Evolutionary conservation across 2,888 invertebrate species (phyloP).

Genomic region (Eupelmus urozonus): DNA sequence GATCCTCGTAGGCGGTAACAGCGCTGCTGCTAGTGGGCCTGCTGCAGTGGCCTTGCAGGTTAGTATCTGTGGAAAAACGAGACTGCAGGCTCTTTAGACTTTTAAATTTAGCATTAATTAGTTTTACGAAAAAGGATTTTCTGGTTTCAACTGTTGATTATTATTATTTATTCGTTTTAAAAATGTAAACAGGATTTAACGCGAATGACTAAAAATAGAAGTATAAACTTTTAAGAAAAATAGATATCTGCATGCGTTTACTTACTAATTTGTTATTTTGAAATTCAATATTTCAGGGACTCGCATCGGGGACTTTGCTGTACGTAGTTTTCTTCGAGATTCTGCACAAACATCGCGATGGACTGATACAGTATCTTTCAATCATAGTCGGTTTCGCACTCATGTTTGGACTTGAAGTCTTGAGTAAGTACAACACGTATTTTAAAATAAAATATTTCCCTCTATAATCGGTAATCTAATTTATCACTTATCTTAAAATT

Average conservation of each 20-base stretch:
- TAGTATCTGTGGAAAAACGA: conserved; percentile 6
- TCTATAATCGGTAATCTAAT: too few species aligned
- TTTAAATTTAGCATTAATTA: background rate
- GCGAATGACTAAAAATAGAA: too few species aligned
- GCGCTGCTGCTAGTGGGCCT: conserved; percentile 81
- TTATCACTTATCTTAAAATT: too few species aligned
- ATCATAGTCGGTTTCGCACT: conserved; percentile 84
- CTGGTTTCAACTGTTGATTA: too few species aligned
- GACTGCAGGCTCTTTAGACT: too few species aligned
- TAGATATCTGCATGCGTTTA: too few species aligned
- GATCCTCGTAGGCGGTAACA: conserved; percentile 81
- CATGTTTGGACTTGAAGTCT: conserved; percentile 85
- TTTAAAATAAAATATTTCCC: too few species aligned
- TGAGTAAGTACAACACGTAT: conserved; percentile 79
- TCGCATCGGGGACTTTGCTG: conserved; percentile 94
- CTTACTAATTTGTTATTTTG: too few species aligned
- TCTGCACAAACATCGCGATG: conserved; percentile 81
- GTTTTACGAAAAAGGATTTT: too few species aligned
- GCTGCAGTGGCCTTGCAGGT: conserved; percentile 76
- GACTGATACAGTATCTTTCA: conserved; percentile 83
- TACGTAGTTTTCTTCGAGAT: conserved; percentile 99
- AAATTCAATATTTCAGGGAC: conserved; percentile 80
- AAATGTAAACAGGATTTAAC: too few species aligned
- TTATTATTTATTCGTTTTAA: too few species aligned
- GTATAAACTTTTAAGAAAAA: too few species aligned